Evolutionary conservation across 2,113 vertebrate species (phyloP).

Genomic region (Crotalus helleri): DNA sequence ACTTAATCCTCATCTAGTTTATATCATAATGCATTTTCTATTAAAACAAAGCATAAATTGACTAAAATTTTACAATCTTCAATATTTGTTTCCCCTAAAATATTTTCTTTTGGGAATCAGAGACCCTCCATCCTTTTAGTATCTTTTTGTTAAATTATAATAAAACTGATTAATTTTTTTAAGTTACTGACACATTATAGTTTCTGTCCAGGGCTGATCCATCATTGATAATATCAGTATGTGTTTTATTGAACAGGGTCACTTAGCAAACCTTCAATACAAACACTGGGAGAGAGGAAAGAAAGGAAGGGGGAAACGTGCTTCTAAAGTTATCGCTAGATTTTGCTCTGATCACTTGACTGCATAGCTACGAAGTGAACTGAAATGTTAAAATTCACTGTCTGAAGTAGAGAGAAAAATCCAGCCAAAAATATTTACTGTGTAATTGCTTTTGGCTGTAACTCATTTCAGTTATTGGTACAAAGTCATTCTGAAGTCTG

Average conservation of each 20-base stretch:
- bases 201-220: slow-evolving; percentile 4
- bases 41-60: background rate
- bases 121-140: background rate
- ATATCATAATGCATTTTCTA: background rate
- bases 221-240: background rate
- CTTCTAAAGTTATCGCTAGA: slow-evolving; percentile 50
- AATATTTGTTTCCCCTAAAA: background rate
- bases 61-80: background rate
- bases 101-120: background rate
- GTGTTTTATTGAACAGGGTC: slow-evolving; percentile 37
- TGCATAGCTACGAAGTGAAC: slow-evolving; percentile 53
- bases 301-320: slow-evolving; percentile 37
- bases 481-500: slow-evolving; percentile 81
- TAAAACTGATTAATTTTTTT: slow-evolving; percentile 20
- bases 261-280: background rate
- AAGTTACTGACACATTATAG: background rate
- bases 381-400: slow-evolving; percentile 35
- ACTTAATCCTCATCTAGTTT: background rate
- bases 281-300: slow-evolving; percentile 10
- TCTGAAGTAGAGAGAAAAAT: slow-evolving; percentile 59
- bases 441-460: slow-evolving; percentile 44
- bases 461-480: slow-evolving; percentile 58
- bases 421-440: slow-evolving; percentile 42
- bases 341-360: slow-evolving; percentile 58
- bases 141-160: slow-evolving; percentile 18